Conservation (phyloP, 2,797 vertebrate genomes). For the Gallirallus australis region DNA sequence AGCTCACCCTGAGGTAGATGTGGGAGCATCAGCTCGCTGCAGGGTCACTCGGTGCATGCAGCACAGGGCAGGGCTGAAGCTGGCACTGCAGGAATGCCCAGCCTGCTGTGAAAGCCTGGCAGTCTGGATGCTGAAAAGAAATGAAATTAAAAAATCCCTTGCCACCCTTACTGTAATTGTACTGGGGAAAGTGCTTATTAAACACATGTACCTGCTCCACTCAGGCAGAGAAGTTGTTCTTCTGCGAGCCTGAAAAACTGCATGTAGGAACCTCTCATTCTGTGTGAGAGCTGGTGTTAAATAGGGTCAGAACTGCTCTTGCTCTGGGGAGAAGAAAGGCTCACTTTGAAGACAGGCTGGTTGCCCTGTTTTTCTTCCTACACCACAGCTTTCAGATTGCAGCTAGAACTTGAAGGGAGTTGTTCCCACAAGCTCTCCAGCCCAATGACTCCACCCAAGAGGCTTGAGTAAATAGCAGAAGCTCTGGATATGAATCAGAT, state of each 20-base stretch:
- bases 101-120: background rate
- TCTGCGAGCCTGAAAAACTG: background rate
- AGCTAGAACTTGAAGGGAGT: constrained; percentile 68
- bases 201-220: background rate
- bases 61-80: background rate
- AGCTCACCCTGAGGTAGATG: background rate
- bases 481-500: constrained; percentile 70
- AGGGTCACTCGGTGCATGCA: background rate
- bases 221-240: background rate
- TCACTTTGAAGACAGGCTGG: constrained; percentile 66
- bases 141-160: background rate
- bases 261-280: background rate
- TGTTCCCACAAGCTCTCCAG: constrained; percentile 70
- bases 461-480: constrained; percentile 62
- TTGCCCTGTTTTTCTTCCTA: constrained; percentile 68
- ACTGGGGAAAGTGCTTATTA: background rate
- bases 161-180: background rate
- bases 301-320: constrained; percentile 45
- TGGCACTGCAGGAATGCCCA: background rate
- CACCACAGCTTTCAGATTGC: constrained; percentile 63
- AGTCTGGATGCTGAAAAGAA: background rate
- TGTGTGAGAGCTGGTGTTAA: constrained; percentile 34
- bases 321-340: constrained; percentile 62
- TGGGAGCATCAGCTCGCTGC: background rate
- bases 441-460: constrained; percentile 66